Evolutionary conservation across 2,797 vertebrate genomes (phyloP), one percentile per base, ranked within the genome.

Genomic region (Pteronotus mesoamericanus): DNA sequence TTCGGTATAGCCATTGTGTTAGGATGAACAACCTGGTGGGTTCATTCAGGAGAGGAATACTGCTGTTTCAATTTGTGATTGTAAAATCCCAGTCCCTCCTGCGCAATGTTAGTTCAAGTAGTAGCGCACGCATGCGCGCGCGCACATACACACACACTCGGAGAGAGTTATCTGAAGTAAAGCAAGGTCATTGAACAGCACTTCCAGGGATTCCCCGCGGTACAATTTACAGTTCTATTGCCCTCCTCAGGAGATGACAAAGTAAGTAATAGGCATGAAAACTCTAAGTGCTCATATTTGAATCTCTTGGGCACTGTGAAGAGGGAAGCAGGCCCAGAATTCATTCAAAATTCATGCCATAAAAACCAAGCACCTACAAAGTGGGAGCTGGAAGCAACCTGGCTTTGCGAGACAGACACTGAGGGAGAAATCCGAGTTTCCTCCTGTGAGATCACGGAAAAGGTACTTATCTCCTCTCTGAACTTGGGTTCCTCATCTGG

Each of bases 261-360:
- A 95, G 85, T 97, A 96, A 94, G 87, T 82, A 93, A 96, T 75
- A 97, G 92, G 90, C 75, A 77, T 91, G 91, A 95, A 97, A 86
- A 91, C 44, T 86, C 14, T 66, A 96, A 96, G 90, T 86, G 94
- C 94, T 90, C 32, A 55, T 75, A 74, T 92, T 59, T 89, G 61
- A 88, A 91, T 94, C 95, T 95, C 96, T 55, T 69, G 88, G 88
- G 96, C 39, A 86, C 51, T 19, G 21, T 92, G 85, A 69, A 92
- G 61, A 88, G 59, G 61, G 46, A 95, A 75, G 53, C 32, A 72
- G 59, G 72, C 29, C 77, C 29, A 44, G 34, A 37, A 92, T 82
- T 86, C 86, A 87, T 74, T 92, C 68, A 55, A 68, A 74, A 88
- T 88, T 87, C 64, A 93, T 87, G 42, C 53, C 24, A 21, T 75